Percentiles rank a stretch among this genome's conserved stretches.
These are phyloP conservation scores for Antechinus stuartii DNA, from an alignment of 2,113 vertebrate genomes.

Conservation along the genomic window DNA sequence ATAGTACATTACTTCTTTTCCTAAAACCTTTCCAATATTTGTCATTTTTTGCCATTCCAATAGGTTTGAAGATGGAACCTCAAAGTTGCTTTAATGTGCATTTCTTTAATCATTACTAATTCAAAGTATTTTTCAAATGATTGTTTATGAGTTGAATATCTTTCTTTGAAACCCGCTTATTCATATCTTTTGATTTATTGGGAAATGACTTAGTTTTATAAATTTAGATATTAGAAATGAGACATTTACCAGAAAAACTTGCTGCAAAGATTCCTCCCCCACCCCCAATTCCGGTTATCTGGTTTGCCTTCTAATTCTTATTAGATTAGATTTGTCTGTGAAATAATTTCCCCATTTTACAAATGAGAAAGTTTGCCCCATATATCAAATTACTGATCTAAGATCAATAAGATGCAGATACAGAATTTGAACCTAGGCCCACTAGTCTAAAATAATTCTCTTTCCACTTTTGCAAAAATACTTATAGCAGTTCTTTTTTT, in stretches of 20 bases:
- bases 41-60: not conserved
- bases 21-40: not conserved
- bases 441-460: not conserved
- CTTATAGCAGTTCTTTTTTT: too few relatives aligned
- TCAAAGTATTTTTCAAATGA: not conserved
- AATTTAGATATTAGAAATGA: not conserved
- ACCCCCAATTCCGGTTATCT: not conserved
- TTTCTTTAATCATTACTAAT: not conserved
- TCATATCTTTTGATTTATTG: not conserved
- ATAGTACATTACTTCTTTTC: not conserved
- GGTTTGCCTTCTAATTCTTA: not conserved
- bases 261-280: not conserved
- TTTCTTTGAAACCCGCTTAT: not conserved
- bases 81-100: not conserved
- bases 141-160: not conserved
- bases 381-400: not conserved
- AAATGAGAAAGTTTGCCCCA: not conserved
- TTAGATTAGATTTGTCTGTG: not conserved
- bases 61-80: not conserved
- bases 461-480: not conserved
- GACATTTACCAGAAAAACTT: not conserved
- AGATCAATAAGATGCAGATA: not conserved
- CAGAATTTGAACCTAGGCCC: not conserved
- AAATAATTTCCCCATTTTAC: not conserved
- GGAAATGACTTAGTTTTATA: not conserved